Evolutionary conservation across 2,797 vertebrate species (phyloP), one percentile per base, ranked within the genome.

Genomic region (Chromobotia macracanthus): DNA sequence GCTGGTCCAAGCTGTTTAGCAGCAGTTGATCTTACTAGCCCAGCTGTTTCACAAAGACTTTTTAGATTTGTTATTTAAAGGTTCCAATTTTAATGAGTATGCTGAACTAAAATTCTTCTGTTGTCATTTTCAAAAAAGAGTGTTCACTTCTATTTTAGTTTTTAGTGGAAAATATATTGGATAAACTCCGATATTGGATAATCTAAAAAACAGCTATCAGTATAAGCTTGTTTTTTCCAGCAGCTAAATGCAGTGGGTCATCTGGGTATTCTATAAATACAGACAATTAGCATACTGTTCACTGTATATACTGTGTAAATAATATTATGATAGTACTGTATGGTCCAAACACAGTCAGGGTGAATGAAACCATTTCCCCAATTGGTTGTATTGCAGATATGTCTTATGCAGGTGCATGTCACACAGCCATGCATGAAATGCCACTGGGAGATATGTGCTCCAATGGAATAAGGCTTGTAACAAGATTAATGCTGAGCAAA

Each of bases 391-490:
- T 5, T n/a, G 65, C 72, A 75, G 65, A 55, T 76, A 48, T 11
- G 6, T 23, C 72, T 80, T 44, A 48, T 28, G 48, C 46, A 31
- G 31, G 31, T 31, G 31, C 31, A 31, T 31, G 3, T 31, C 31
- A 31, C 5, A 5, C 31, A 31, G 31, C 5, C 48, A 60, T 68
- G 58, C 58, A 41, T 64, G 53, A 75, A 77, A 72, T 60, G 25
- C 51, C 51, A 76, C 51, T 18, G 16, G 18, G 11, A 58, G 21
- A 56, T 31, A n/a, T 15, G 38, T 23, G 64, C 74, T 76, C 23
- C 38, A 56, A 41, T 48, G 74, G 23, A 76, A 66, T 13, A 50
- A 61, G 35, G 8, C 66, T 78, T 78, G 55, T 69, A 71, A 79
- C 46, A 41, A 65, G 46, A 75, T 69, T 19, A 75, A 53, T 28